phyloP scores from a whole-genome alignment of 2,888 invertebrate genomes.

The Dynastes tityus region DNA sequence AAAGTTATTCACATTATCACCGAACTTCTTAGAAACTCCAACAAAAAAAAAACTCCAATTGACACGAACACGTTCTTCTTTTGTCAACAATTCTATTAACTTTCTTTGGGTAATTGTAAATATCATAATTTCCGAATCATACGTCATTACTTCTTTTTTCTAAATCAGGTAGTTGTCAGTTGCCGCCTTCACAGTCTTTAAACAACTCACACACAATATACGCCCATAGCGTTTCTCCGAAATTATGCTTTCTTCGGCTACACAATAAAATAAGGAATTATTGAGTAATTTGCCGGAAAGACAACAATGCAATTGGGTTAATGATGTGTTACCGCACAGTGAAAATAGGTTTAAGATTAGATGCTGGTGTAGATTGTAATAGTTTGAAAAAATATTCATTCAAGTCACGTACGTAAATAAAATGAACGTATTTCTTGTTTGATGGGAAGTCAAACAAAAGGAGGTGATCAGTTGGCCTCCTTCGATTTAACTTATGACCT shows the following conservation, averaged over 20 bases:
- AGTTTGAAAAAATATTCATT: background rate
- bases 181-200: background rate
- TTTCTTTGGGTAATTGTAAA: constrained; percentile 8
- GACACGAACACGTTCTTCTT: background rate
- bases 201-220: background rate
- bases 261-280: background rate
- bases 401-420: constrained; percentile 4
- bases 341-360: constrained; percentile 5
- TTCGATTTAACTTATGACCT: background rate
- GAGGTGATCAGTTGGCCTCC: background rate
- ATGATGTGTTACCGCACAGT: background rate
- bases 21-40: background rate
- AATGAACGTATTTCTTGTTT: constrained; percentile 3
- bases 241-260: background rate
- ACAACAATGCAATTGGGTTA: constrained; percentile 28
- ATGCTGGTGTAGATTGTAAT: background rate
- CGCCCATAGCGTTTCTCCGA: constrained; percentile 2
- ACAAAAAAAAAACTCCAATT: constrained; percentile 13
- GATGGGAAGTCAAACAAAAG: background rate
- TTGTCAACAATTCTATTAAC: background rate
- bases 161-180: too few relatives aligned
- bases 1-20: background rate
- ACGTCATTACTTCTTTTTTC: background rate
- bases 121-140: background rate
- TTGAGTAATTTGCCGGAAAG: constrained; percentile 11